Percentiles rank a stretch among this genome's conserved stretches.
Conservation (phyloP, 2,113 vertebrate genomes). For the Corythoichthys intestinalis region DNA sequence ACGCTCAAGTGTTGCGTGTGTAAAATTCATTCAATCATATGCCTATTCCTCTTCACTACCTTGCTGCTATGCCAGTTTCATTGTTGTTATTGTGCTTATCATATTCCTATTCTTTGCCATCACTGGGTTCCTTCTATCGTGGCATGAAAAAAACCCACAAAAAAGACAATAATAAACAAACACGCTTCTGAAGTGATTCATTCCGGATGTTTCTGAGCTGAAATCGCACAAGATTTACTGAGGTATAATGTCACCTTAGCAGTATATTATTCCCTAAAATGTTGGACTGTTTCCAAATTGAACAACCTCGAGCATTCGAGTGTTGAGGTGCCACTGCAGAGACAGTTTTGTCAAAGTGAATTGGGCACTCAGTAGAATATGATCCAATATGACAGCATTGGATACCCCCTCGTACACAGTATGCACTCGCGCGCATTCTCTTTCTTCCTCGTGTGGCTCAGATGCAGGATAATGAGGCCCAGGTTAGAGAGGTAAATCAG, state of each 20-base stretch:
- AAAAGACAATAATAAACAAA: neutral
- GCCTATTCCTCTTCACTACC: neutral
- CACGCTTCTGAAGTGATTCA: neutral
- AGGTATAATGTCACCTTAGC: neutral
- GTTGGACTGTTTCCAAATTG: neutral
- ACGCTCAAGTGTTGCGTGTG: no score
- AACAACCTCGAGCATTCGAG: neutral
- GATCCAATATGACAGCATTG: constrained; percentile 5
- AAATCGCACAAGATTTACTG: no score
- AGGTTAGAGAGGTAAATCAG: constrained; percentile 48
- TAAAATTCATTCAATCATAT: neutral
- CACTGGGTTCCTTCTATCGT: neutral
- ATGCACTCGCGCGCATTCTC: constrained; percentile 21
- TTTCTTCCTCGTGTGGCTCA: constrained; percentile 45
- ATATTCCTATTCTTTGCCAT: neutral
- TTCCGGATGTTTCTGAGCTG: neutral
- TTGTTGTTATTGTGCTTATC: neutral
- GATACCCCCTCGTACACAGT: constrained; percentile 5
- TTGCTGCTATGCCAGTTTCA: neutral
- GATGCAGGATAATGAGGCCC: constrained; percentile 48
- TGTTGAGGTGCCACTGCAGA: constrained; percentile 9
- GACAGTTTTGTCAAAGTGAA: constrained; percentile 29
- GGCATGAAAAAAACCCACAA: neutral
- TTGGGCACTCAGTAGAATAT: constrained; percentile 11
- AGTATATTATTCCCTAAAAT: neutral